Conservation (phyloP, 2,888 invertebrate genomes). For the Oxystoma pomonae region DNA sequence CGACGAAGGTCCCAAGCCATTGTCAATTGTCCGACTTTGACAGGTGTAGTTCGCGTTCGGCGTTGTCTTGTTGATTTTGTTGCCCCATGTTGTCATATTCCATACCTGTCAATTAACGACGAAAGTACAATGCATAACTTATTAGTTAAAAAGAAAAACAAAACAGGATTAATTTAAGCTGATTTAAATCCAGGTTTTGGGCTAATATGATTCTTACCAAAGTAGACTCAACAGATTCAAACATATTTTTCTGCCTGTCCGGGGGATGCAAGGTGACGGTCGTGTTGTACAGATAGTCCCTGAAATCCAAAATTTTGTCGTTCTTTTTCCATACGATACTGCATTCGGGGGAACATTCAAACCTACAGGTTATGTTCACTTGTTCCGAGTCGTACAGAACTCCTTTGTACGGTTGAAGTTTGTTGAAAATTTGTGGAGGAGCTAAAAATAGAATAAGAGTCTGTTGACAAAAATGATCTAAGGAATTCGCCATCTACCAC, state of each 20-base stretch:
- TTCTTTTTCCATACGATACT: slow-evolving; percentile 82
- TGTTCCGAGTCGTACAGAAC: slow-evolving; percentile 68
- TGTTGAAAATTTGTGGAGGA: slow-evolving; percentile 82
- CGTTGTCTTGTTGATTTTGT: slow-evolving; percentile 68
- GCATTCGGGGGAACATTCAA: slow-evolving; percentile 86
- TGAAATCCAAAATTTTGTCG: slow-evolving; percentile 60
- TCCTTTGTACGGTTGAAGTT: slow-evolving; percentile 78
- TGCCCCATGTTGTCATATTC: slow-evolving; percentile 82
- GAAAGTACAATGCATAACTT: no score
- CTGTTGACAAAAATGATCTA: no score
- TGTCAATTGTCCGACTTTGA: slow-evolving; percentile 62
- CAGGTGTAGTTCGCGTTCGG: slow-evolving; percentile 84
- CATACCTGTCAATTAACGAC: slow-evolving; percentile 58
- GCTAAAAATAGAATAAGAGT: slow-evolving; percentile 58
- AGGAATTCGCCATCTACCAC: no score
- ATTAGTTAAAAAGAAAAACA: not conserved
- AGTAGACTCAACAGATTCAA: slow-evolving; percentile 84
- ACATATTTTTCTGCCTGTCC: slow-evolving; percentile 77
- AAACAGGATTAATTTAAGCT: slow-evolving; percentile 9
- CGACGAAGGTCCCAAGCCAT: slow-evolving; percentile 77
- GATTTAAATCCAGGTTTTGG: not conserved
- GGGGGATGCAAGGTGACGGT: slow-evolving; percentile 64
- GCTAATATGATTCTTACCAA: slow-evolving; percentile 53
- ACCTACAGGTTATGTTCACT: slow-evolving; percentile 73
- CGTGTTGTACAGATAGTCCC: slow-evolving; percentile 62